Base-by-base conservation (phyloP, 92 coral and sea anemone species). In the Paragorgia papillata region DNA sequence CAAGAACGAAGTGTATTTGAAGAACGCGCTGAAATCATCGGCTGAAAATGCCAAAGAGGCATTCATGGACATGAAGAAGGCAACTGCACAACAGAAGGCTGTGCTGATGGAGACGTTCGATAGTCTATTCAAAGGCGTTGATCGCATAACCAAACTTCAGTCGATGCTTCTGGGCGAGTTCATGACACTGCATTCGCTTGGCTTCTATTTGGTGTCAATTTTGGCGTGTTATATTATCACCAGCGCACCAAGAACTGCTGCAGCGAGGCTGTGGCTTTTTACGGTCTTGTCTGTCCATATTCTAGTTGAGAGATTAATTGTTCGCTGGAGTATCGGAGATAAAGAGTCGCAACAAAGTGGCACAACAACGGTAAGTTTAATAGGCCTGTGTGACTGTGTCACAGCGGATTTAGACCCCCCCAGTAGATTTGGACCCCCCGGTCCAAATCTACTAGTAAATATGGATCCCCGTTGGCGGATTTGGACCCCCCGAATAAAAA, bases 141-240 rank as follows among this genome's bases (percentile, higher is more conserved):
- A 95, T 80, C 83, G 79, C 25, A 88, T 95, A 66, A 85, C 87
- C 68, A 88, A 90, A 26, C 88, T 95, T 0, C 99, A 95, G 74
- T 84, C 99, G 1, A 91, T 95, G 99, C 81, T 95, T 56, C 79
- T 95, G 71, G 99, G 99, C 43, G 99, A 95, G 79, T 95, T 95
- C 48, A 95, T 95, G 74, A 90, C 92, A 26, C 77, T 95, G 50
- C 99, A 95, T 75, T 91, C 99, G 22, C 85, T 95, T 20, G 97
- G 97, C 33, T 95, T 95, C 66, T 91, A 95, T 55, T 83, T 95
- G 37, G 92, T 90, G 7, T 89, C 99, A 0, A 83, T 89, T 0
- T 87, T 92, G 73, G 89, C 87, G 9, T 91, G 97, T 55, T 95
- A 95, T 82, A 82, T 95, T 73, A 67, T 95, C 39, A 91, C 99